Percentiles rank a stretch among this genome's conserved stretches.
These are phyloP conservation scores for Lucifuga dentata DNA, from an alignment of 2,113 vertebrate species.

Conservation along the genomic window DNA sequence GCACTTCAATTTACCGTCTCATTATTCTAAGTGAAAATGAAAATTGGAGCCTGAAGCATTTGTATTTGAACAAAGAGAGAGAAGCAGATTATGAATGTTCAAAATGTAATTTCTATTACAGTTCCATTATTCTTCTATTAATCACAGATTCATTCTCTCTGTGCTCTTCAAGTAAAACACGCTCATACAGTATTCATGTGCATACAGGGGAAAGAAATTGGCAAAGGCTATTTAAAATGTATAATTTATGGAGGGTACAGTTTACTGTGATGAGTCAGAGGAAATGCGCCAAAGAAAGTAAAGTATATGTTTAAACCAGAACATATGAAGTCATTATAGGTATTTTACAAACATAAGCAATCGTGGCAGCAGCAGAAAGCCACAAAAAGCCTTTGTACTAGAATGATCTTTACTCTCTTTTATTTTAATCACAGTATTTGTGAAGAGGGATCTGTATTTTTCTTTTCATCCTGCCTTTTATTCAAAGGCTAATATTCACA, in stretches of 20 bases:
- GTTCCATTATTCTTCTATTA: conserved; percentile 85
- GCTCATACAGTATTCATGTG: conserved; percentile 82
- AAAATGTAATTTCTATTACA: conserved; percentile 84
- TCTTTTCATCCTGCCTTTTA: conserved; percentile 68
- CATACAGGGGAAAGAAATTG: conserved; percentile 68
- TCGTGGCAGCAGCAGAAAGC: conserved; percentile 24
- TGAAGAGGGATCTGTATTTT: conserved; percentile 57
- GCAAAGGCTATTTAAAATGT: conserved; percentile 73
- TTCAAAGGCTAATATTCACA: conserved; percentile 78
- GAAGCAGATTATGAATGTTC: conserved; percentile 82
- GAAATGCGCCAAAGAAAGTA: conserved; percentile 53
- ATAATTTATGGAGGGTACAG: conserved; percentile 71
- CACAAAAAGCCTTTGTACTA: conserved; percentile 29
- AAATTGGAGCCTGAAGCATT: conserved; percentile 79
- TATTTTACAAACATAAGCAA: conserved; percentile 62
- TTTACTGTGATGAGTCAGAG: conserved; percentile 49
- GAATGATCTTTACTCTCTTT: conserved; percentile 44
- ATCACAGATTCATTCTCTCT: conserved; percentile 80
- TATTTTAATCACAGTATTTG: conserved; percentile 58
- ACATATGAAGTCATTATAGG: conserved; percentile 47
- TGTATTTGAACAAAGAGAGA: conserved; percentile 83
- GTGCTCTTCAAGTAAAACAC: conserved; percentile 76
- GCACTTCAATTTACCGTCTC: conserved; percentile 79
- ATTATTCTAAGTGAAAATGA: conserved; percentile 82
- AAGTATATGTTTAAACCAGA: conserved; percentile 67